phyloP scores from a whole-genome alignment of 2,113 vertebrate genomes.

The Gallinago jamesoni region DNA sequence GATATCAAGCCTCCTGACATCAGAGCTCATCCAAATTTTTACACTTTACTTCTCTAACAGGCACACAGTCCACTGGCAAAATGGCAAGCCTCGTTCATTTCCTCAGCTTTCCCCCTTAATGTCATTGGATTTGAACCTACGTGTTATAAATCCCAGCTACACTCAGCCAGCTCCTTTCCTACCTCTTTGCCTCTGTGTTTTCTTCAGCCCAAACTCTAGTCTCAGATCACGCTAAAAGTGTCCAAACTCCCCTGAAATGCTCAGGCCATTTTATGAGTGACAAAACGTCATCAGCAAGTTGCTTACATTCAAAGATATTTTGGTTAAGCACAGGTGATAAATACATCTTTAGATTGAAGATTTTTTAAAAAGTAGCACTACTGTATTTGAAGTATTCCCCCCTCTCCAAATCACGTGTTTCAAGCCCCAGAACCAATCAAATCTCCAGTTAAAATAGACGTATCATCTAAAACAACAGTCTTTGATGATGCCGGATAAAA shows the following conservation, averaged over 20 bases:
- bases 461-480: not conserved
- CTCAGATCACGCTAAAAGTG: not conserved
- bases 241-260: not conserved
- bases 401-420: not conserved
- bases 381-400: not conserved
- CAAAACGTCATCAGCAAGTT: not conserved
- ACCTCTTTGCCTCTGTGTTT: not conserved
- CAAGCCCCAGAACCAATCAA: not conserved
- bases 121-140: not conserved
- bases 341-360: not conserved
- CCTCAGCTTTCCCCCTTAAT: not conserved
- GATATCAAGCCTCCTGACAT: not conserved
- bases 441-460: not conserved
- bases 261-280: not conserved
- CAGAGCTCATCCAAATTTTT: not conserved
- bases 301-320: not conserved
- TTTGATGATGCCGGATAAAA: not conserved
- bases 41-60: not conserved
- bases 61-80: not conserved
- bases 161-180: not conserved
- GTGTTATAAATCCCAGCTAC: not conserved
- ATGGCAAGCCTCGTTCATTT: not conserved
- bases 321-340: not conserved
- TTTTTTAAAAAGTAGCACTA: not conserved
- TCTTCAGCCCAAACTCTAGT: not conserved